phyloP scores from a whole-genome alignment of 1,140 invertebrate species.

The Luehdorfia chinensis region DNA sequence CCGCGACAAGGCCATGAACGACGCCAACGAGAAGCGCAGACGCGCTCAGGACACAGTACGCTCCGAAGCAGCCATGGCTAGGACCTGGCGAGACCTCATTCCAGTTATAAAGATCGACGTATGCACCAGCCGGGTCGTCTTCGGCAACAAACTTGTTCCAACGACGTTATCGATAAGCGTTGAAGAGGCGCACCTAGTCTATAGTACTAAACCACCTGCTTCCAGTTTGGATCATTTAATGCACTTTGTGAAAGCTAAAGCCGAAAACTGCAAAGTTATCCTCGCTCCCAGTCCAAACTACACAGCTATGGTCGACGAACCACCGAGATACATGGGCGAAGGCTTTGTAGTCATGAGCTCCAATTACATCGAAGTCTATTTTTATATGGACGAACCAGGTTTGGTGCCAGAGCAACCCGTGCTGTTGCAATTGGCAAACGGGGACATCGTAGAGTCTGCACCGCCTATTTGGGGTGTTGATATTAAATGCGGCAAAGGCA shows the following conservation, averaged over 20 bases:
- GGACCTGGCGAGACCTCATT: constrained; percentile 96
- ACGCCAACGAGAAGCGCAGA: constrained; percentile 78
- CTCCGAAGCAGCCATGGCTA: constrained; percentile 86
- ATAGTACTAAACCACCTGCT: constrained; percentile 96
- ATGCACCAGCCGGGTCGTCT: constrained; percentile 92
- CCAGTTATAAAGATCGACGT: constrained; percentile 98
- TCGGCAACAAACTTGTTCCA: constrained; percentile 97
- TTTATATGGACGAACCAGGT: constrained; percentile 97
- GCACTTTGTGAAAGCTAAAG: constrained; percentile 96
- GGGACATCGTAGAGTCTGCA: constrained; percentile 93
- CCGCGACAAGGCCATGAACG: constrained; percentile 79
- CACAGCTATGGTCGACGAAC: constrained; percentile 94
- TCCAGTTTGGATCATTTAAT: constrained; percentile 96
- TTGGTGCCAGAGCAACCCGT: constrained; percentile 93
- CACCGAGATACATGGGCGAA: constrained; percentile 98
- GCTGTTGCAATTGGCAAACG: constrained; percentile 93
- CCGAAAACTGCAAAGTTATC: constrained; percentile 97
- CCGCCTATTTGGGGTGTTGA: constrained; percentile 97
- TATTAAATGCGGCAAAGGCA: constrained; percentile 97
- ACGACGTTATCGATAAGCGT: constrained; percentile 95
- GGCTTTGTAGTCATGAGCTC: constrained; percentile 98
- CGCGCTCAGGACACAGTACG: constrained; percentile 81
- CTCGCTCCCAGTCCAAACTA: constrained; percentile 96
- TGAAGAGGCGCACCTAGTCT: constrained; percentile 96
- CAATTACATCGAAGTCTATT: constrained; percentile 96